Base-by-base conservation (phyloP, 2,113 vertebrate species). In the Mellivora capensis region DNA sequence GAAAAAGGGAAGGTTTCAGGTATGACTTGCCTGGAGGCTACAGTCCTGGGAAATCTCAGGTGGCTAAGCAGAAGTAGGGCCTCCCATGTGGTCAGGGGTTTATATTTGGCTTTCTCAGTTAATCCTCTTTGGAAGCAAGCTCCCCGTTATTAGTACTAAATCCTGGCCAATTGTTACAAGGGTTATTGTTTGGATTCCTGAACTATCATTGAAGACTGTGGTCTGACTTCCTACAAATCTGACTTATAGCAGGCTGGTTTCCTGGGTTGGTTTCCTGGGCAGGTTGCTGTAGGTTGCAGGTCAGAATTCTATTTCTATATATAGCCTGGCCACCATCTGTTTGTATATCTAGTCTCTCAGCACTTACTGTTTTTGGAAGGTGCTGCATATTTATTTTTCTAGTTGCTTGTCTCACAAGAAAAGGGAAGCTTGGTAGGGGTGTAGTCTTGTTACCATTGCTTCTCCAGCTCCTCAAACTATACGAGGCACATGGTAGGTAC, bases 261-360 rank as follows among this genome's bases (percentile, higher is more conserved):
- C 59, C 61, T 72, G 37, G 62, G 3, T 54, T 95, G 61, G 71
- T 89, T 96, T 96, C 67, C 21, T 83, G 31, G 67, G 37, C 57
- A 39, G 31, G 57, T 59, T 83, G 47, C 34, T 77, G 18, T 25
- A 96, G 39, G 31, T 20, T 59, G 47, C 39, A 12, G 39, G 61
- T 57, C 69, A 89, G 91, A 88, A 71, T 76, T 97, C n/a, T 77
- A n/a, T 89, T 82, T 92, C 86, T 77, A 62, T 76, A 37, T 71
- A 37, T 17, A 92, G 27, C 47, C 42, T 92, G 88, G 39, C 39
- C 52, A 23, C 47, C 17, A 12, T 42, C 47, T 20, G 9, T 69
- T 85, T 94, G 84, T 81, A 76, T 94, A 71, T 76, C 62, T 18
- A n/a, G 25, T 74, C 49, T 94, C 44, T 94, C 29, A 59, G 61